A percentile compares a stretch with the other conserved stretches of the same genome.
phyloP scores from a whole-genome alignment of 2,113 vertebrate genomes.

The Reinhardtius hippoglossoides region DNA sequence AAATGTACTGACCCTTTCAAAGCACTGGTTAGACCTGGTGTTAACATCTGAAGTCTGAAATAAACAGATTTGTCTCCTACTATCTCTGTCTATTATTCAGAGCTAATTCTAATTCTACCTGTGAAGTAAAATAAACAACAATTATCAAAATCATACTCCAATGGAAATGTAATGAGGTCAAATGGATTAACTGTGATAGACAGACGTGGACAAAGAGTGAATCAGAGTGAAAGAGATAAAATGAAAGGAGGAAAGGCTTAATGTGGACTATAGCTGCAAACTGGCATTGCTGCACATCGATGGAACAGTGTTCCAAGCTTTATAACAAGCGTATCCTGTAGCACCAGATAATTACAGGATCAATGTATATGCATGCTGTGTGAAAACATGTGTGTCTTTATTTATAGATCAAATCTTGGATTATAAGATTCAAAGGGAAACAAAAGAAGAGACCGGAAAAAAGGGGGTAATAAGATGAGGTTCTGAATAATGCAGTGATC shows the following conservation, averaged over 20 bases:
- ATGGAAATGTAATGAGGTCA: conserved; percentile 35
- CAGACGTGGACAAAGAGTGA: not conserved
- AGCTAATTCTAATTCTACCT: conserved; percentile 11
- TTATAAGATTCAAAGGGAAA: conserved; percentile 22
- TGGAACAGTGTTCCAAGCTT: not conserved
- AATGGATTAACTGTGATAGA: conserved; percentile 46
- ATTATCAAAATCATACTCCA: conserved; percentile 25
- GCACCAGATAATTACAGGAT: not conserved
- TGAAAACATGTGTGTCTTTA: conserved; percentile 24
- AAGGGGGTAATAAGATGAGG: conserved; percentile 2
- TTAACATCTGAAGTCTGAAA: too few relatives aligned
- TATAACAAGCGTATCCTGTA: conserved; percentile 13
- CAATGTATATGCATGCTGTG: not conserved
- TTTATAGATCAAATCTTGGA: conserved; percentile 40
- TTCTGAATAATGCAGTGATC: conserved; percentile 49
- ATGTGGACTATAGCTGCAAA: not conserved
- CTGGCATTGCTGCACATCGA: conserved; percentile 3
- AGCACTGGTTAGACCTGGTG: too few relatives aligned
- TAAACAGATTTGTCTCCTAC: too few relatives aligned
- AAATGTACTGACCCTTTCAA: too few relatives aligned
- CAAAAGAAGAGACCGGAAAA: conserved; percentile 22
- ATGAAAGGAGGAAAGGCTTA: not conserved
- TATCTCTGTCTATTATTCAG: not conserved
- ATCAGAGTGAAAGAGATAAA: not conserved
- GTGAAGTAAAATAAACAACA: not conserved